Conservation (phyloP, 2,113 vertebrate genomes). For the Platysteira castanea region DNA sequence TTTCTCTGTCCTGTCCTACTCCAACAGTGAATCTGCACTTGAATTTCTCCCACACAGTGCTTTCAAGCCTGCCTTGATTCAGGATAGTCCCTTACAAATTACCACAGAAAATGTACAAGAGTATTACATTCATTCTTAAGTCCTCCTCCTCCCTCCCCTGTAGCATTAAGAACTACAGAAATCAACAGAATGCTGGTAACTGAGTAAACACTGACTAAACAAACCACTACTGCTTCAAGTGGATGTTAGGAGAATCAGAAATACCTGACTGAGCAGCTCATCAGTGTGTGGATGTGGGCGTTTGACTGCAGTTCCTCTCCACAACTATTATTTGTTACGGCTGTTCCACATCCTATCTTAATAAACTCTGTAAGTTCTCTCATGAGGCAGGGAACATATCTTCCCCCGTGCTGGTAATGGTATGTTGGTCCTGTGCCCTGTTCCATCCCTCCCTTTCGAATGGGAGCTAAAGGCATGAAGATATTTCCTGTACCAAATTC, state of each 20-base stretch:
- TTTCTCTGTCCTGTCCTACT: not conserved
- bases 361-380: not conserved
- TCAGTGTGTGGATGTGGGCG: not conserved
- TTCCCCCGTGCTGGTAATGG: not conserved
- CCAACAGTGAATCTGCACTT: not conserved
- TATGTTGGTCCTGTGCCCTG: not conserved
- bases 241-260: not conserved
- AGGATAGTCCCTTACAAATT: not conserved
- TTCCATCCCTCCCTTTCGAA: not conserved
- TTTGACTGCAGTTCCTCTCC: not conserved
- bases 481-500: not conserved
- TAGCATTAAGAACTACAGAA: not conserved
- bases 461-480: not conserved
- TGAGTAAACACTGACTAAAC: not conserved
- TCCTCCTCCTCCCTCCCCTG: not conserved
- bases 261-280: not conserved
- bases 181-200: not conserved
- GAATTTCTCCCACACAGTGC: not conserved
- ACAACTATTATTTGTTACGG: not conserved
- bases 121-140: not conserved
- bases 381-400: not conserved
- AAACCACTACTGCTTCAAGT: not conserved
- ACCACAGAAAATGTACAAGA: not conserved
- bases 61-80: not conserved
- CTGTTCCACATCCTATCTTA: not conserved